Percentiles rank a stretch among this genome's conserved stretches.
These are phyloP conservation scores for Hippocampus zosterae DNA, from an alignment of 2,113 vertebrate species.

Conservation along the genomic window DNA sequence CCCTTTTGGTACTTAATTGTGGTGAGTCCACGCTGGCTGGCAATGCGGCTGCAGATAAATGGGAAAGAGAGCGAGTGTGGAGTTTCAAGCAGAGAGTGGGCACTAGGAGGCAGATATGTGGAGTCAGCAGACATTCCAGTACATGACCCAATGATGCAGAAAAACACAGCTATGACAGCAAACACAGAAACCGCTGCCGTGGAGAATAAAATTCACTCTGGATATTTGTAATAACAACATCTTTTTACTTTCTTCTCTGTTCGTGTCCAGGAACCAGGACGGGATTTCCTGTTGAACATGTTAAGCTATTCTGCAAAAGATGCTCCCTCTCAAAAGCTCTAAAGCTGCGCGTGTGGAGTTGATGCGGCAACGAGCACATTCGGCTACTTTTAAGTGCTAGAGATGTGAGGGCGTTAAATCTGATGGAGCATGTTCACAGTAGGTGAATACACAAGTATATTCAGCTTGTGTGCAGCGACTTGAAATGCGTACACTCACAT, in stretches of 20 bases:
- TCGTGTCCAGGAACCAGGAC: neutral
- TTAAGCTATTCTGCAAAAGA: neutral
- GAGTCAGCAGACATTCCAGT: constrained; percentile 50
- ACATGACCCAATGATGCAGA: constrained; percentile 43
- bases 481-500: constrained; percentile 30
- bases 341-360: constrained; percentile 3
- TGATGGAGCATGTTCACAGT: constrained; percentile 32
- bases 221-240: constrained; percentile 13
- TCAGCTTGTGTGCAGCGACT: constrained; percentile 40
- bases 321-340: neutral
- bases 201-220: constrained; percentile 4
- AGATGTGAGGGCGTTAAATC: constrained; percentile 51
- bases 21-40: neutral
- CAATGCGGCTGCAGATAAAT: neutral
- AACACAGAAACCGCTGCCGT: constrained; percentile 26
- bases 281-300: neutral
- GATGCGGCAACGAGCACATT: neutral
- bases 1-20: neutral
- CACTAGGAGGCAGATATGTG: constrained; percentile 36
- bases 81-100: constrained; percentile 33
- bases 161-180: constrained; percentile 25
- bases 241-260: neutral
- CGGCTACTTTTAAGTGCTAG: constrained; percentile 35
- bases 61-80: constrained; percentile 14
- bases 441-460: constrained; percentile 11